Percentiles rank a stretch among this genome's conserved stretches.
phyloP scores from a whole-genome alignment of 2,797 vertebrate species.

The Galago senegalensis region DNA sequence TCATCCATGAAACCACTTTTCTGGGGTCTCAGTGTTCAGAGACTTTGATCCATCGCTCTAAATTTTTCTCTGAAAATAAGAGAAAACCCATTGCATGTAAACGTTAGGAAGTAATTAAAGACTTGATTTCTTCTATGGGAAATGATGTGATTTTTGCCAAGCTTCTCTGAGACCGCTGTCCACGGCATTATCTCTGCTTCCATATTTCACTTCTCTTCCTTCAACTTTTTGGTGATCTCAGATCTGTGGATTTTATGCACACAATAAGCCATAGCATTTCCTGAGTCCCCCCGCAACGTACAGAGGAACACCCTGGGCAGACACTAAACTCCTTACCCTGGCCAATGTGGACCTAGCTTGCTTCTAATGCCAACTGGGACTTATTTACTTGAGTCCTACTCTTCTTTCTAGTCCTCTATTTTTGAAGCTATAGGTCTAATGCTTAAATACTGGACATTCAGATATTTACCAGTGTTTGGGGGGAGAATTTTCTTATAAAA shows the following conservation, averaged over 20 bases:
- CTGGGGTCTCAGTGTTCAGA: neutral
- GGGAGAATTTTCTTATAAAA: neutral
- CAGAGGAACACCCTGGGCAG: neutral
- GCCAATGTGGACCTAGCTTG: neutral
- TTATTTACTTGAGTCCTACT: neutral
- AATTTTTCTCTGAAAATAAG: neutral
- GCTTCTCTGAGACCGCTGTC: neutral
- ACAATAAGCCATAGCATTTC: neutral
- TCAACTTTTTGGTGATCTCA: neutral
- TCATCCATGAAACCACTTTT: neutral
- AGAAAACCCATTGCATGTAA: neutral
- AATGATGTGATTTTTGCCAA: neutral
- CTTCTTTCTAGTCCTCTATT: neutral
- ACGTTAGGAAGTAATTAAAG: neutral
- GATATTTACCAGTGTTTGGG: neutral
- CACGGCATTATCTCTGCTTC: neutral
- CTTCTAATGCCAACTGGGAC: neutral
- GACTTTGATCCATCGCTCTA: neutral
- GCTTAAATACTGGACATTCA: neutral
- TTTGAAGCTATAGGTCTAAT: conserved; percentile 7
- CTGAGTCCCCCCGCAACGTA: neutral
- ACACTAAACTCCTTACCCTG: neutral
- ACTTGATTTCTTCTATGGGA: conserved; percentile 10
- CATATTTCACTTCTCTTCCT: neutral
- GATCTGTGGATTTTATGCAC: neutral